These are phyloP conservation scores for Trichechus manatus DNA, from an alignment of 2,113 vertebrate species.

Conservation along the genomic window DNA sequence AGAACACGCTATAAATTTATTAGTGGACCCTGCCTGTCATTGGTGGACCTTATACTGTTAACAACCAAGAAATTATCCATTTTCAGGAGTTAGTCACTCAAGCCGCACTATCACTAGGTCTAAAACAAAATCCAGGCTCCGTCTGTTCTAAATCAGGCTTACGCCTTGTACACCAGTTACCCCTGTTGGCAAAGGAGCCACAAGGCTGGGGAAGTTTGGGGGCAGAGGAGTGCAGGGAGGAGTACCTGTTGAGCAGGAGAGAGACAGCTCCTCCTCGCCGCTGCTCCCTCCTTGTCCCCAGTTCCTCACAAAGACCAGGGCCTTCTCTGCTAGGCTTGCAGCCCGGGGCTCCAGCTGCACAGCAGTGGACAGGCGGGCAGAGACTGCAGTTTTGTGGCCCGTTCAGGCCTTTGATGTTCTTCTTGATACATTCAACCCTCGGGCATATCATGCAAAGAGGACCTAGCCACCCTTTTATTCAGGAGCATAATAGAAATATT, in stretches of 20 bases:
- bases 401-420: conserved; percentile 81
- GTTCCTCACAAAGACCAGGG: conserved; percentile 43
- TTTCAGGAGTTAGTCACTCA: conserved; percentile 89
- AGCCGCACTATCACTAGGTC: conserved; percentile 75
- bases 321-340: conserved; percentile 5
- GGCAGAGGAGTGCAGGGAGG: background rate
- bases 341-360: conserved; percentile 71
- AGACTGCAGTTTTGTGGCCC: conserved; percentile 44
- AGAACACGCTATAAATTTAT: conserved; percentile 89
- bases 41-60: conserved; percentile 81
- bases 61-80: conserved; percentile 88
- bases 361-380: background rate
- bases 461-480: conserved; percentile 61
- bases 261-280: background rate
- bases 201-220: background rate
- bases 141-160: conserved; percentile 72
- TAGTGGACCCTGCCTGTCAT: conserved; percentile 80
- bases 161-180: background rate
- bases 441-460: conserved; percentile 24
- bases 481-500: conserved; percentile 86
- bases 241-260: fast-evolving
- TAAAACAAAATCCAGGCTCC: background rate
- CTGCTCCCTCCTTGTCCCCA: background rate
- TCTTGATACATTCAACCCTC: conserved; percentile 72
- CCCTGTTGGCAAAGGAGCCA: background rate